phyloP scores from a whole-genome alignment of 2,888 invertebrate genomes.

The Norana najaformis region DNA sequence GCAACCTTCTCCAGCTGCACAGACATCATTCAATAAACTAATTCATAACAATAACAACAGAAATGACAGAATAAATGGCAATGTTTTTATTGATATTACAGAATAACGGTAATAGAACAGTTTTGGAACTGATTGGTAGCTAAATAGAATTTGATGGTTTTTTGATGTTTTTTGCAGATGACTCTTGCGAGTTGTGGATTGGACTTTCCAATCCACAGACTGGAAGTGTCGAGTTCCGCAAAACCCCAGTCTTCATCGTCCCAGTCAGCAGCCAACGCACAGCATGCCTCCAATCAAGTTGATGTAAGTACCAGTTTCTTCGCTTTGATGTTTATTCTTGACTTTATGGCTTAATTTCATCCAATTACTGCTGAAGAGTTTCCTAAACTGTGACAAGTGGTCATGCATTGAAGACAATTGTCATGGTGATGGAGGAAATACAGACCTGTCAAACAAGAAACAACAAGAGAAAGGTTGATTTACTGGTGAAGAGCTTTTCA shows the following conservation, averaged over 20 bases:
- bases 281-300: not conserved
- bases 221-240: conserved; percentile 48
- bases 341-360: not conserved
- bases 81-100: not conserved
- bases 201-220: conserved; percentile 52
- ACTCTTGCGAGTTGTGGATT: conserved; percentile 58
- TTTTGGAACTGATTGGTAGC: not conserved
- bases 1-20: too few species aligned
- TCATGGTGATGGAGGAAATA: not conserved
- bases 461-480: not conserved
- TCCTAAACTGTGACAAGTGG: not conserved
- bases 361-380: not conserved
- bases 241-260: not conserved
- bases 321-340: not conserved
- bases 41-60: too few species aligned
- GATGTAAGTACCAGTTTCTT: conserved; percentile 9
- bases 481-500: too few species aligned
- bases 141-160: not conserved
- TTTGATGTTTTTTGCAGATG: conserved; percentile 49
- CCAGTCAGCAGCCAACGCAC: not conserved
- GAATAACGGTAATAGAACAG: not conserved
- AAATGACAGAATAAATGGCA: too few species aligned
- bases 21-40: too few species aligned
- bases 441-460: not conserved
- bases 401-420: not conserved